Evolutionary conservation across 2,888 invertebrate genomes (phyloP), one percentile per base, ranked within the genome.

Genomic region (Lobophora halterata): DNA sequence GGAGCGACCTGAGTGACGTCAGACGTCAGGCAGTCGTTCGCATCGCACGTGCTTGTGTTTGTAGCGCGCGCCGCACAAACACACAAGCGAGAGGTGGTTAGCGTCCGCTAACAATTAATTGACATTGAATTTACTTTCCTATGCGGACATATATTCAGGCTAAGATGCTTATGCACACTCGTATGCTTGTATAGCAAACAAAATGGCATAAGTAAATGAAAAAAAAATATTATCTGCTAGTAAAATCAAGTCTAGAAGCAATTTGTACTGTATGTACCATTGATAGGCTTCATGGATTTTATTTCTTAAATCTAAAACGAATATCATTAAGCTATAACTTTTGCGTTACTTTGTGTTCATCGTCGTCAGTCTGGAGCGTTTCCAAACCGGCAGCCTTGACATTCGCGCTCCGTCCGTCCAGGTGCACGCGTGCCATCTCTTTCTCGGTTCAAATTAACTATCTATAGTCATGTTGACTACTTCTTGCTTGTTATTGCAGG

Each of bases 31-130:
- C 64, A 60, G 55, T 58, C 68, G 74, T 61, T 49, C 46, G 71
- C 65, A 52, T 64, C 79, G 80, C 83, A 83, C 86, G 86, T 85
- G 86, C 81, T 79, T 78, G 83, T 85, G 83, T 82, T 81, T 82
- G 83, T 80, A 74, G 74, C 77, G 75, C 71, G 71, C 64, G 65
- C 69, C 71, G 67, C 58, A 52, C 53, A 69, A 46, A 75, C 75
- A 79, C 80, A 79, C 81, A 79, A 73, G 74, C 71, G 72, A 68
- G 68, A 60, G 52, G 52, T 62, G 65, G 66, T 61, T 60, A 63
- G 63, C 58, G 54, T 49, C 61, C 58, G 62, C 63, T 64, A 56
- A 65, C 61, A 54, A 65, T 64, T 66, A 65, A 65, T 66, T 72
- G 73, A 67, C 71, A 71, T 70, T 70, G 68, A 66, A 68, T 62